Evolutionary conservation across 2,888 invertebrate genomes (phyloP).

Genomic region (Melieria picta): DNA sequence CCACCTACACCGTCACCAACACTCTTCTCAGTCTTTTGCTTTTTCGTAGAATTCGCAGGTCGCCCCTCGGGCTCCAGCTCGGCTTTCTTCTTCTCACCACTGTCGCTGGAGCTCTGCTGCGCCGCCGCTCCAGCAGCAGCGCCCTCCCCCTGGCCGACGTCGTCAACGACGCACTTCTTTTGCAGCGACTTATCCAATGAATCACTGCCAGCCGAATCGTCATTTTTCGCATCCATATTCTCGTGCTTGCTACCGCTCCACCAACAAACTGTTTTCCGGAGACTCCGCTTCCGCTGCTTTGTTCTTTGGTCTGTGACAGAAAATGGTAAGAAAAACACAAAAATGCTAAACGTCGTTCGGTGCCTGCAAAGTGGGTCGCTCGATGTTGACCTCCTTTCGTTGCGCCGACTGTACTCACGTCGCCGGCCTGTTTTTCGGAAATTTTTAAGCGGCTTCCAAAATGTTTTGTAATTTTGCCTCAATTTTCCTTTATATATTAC

Average conservation of each 20-base stretch:
- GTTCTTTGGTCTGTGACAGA: too few relatives aligned
- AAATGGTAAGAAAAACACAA: neutral
- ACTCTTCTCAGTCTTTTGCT: conserved; percentile 50
- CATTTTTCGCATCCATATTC: conserved; percentile 58
- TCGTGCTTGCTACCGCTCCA: conserved; percentile 13
- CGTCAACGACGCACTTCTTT: conserved; percentile 58
- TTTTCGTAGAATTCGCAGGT: conserved; percentile 26
- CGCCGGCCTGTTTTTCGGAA: neutral
- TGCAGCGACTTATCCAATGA: conserved; percentile 61
- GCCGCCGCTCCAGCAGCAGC: conserved; percentile 44
- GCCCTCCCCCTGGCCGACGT: conserved; percentile 49
- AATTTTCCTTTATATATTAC: conserved; percentile 18
- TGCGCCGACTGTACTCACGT: neutral
- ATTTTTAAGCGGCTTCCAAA: conserved; percentile 10
- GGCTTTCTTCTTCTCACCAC: conserved; percentile 28
- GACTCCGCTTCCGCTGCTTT: too few relatives aligned
- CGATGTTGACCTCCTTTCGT: neutral
- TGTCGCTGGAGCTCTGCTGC: conserved; percentile 38
- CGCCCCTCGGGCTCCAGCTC: conserved; percentile 24
- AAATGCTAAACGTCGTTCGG: conserved; percentile 6
- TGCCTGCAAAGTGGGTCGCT: neutral
- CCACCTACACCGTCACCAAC: conserved; percentile 24
- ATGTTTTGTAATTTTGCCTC: conserved; percentile 21
- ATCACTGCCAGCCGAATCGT: conserved; percentile 60
- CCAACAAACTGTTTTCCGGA: neutral